These are phyloP conservation scores for Amyelois transitella DNA, from an alignment of 1,140 invertebrate genomes.

Conservation along the genomic window DNA sequence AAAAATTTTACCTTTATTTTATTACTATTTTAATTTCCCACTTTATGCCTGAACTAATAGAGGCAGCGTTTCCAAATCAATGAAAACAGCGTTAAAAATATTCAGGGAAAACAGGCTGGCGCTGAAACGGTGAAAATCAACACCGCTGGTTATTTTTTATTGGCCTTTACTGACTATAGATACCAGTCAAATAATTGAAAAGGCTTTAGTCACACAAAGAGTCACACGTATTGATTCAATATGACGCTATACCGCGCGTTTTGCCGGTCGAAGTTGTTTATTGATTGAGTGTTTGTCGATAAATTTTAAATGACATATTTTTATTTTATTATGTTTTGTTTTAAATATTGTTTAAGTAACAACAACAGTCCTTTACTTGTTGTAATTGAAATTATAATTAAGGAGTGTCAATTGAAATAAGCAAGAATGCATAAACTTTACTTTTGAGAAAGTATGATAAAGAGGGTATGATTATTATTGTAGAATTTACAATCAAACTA, in stretches of 20 bases:
- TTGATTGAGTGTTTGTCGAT: not conserved
- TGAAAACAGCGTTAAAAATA: not conserved
- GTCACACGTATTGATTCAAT: not conserved
- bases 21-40: not conserved
- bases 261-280: not conserved
- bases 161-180: not conserved
- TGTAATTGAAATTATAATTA: no score
- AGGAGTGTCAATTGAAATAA: no score
- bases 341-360: no score
- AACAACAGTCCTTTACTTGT: no score
- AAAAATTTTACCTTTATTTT: no score
- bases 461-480: no score
- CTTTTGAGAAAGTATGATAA: no score
- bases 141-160: not conserved
- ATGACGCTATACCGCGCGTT: not conserved
- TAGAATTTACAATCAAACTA: no score
- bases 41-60: not conserved
- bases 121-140: not conserved
- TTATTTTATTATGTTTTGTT: no score
- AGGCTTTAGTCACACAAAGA: not conserved
- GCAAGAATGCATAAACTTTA: no score
- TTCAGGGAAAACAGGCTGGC: not conserved
- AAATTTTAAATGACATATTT: no score
- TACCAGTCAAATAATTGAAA: not conserved
- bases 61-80: not conserved